phyloP scores from a whole-genome alignment of 1,140 invertebrate genomes.

The Cyclina sinensis region DNA sequence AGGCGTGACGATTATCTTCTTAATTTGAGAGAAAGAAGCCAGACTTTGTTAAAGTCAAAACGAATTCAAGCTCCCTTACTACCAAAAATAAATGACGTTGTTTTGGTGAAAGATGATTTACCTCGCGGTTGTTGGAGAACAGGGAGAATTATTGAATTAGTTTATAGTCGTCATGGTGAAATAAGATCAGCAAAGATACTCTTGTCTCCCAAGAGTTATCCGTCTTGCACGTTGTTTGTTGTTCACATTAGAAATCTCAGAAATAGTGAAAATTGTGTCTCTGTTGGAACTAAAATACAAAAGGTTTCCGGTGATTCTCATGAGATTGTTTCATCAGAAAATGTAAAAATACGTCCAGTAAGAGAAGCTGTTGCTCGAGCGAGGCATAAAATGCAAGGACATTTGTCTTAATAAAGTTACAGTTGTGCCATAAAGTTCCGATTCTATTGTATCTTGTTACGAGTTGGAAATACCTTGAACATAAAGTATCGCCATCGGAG shows the following conservation, averaged over 20 bases:
- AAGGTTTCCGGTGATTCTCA: no score
- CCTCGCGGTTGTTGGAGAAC: neutral
- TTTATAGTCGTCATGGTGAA: neutral
- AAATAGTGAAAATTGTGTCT: no score
- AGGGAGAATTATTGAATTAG: neutral
- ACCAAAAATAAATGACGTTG: neutral
- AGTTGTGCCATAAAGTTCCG: no score
- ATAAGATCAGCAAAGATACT: neutral
- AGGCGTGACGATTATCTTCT: neutral
- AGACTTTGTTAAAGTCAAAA: slow-evolving; percentile 5
- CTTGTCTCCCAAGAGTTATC: neutral
- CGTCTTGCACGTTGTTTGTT: neutral
- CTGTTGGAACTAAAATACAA: no score
- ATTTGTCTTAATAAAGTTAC: no score
- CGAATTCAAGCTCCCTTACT: neutral
- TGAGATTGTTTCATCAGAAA: no score
- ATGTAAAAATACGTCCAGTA: no score
- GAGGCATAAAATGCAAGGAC: no score
- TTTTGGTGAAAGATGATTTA: neutral
- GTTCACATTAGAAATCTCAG: neutral
- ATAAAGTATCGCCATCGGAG: no score
- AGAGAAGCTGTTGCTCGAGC: no score
- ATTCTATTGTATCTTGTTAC: no score
- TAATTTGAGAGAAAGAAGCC: slow-evolving; percentile 1
- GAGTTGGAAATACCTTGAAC: no score